Evolutionary conservation across 2,113 vertebrate genomes (phyloP), one percentile per base, ranked within the genome.

Genomic region (Micronycteris hirsuta): DNA sequence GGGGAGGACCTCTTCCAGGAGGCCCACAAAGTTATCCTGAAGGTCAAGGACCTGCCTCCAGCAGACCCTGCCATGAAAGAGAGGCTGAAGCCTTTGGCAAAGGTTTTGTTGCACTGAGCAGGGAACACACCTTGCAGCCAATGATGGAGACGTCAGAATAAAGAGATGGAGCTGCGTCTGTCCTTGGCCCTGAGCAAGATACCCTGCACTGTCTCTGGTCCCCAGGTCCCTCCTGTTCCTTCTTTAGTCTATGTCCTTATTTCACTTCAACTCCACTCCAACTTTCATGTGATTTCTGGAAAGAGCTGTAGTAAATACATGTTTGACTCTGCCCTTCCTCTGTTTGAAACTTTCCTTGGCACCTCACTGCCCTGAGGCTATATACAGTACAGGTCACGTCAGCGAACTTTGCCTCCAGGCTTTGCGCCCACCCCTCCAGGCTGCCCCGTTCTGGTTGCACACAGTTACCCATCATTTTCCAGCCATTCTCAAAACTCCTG

Each of bases 1-100:
- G 98, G 98, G 0, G 92, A 97, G 33, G 97, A 98, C n/a, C 90
- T 98, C 87, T 99, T 99, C n/a, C 97, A 98, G 38, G 98, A 99
- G 83, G 97, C 97, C 26, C 98, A 98, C 0, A 87, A 97, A 17
- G 3, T 6, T 71, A 54, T 99, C 93, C 96, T 98, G 96, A 97
- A 98, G 89, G 89, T 56, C 80, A 97, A 97, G 76, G 96, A 96
- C 38, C 70, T 87, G 38, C 95, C 96, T 76, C 97, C 96, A 3
- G 56, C 56, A 4, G 97, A 97, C 12, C 17, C 49, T 1, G 16
- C 56, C 12, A 0, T 86, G 22, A 97, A 92, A 38, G 91, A 96
- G 74, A 91, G 58, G 17, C 41, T 97, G 52, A 89, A 38, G 70
- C 84, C 86, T 11, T n/a, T 80, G 0, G 0, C 38, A 2, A 24